Base-by-base conservation (phyloP, 2,888 invertebrate species). In the Cryptus viduatorius region DNA sequence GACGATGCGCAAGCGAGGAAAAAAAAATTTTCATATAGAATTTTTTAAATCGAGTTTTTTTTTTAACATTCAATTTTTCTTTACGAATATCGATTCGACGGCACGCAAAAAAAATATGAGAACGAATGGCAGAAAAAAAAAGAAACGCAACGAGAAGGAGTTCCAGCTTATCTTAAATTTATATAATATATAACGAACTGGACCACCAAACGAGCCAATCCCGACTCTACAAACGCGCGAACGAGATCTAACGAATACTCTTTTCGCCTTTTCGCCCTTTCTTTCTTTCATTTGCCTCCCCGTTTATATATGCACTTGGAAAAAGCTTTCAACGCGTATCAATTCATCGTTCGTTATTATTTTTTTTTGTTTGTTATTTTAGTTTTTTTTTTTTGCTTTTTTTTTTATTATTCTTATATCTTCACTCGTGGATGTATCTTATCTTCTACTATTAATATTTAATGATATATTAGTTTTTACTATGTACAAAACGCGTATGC, bases 391-490 rank as follows among this genome's bases (percentile, higher is more conserved):
- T 80, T 50, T 24, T 16, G 59, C 46, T 37, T 37, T 67, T 16
- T 71, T 61, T 31, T 68, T 61, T 42, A 78, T 73, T 19, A 44
- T 79, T 77, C 48, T 64, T 76, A 72, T 87, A 64, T 69, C 68
- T 59, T 83, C 59, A 65, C 56, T 85, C 79, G 65, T 79, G 56
- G 67, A 79, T 83, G 53, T 80, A 73, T 79, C 80, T 87, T 86
- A 83, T 76, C 68, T 86, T 68, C 88, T 91, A 90, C 87, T 87
- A 88, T 89, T 91, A 91, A 89, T 91, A 89, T 90, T 90, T 90
- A 91, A 91, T 90, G 91, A 91, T 92, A 92, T 91, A 92, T 92
- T 92, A 92, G 89, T 90, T 89, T 89, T 91, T 84, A 90, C 89
- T 92, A 90, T 91, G 88, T 91, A 90, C 91, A 91, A 90, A 90